Evolutionary conservation across 1,140 invertebrate genomes (phyloP).

Genomic region (Drosophila orena): DNA sequence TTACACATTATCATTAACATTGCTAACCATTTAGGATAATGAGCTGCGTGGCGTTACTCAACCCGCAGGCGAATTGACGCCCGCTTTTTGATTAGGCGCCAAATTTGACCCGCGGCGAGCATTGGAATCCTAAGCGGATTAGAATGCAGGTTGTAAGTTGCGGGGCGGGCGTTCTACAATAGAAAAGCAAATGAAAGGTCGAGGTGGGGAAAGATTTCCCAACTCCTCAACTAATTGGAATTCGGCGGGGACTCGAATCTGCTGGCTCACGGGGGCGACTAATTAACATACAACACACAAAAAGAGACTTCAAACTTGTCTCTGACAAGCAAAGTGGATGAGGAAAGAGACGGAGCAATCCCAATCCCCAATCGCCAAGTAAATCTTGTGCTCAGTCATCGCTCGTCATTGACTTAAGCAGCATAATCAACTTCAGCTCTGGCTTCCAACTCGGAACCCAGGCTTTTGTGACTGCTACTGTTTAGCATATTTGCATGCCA

Average conservation of each 20-base stretch:
- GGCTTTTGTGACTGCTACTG: constrained; percentile 69
- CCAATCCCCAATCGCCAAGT: constrained; percentile 4
- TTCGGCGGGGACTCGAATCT: constrained; percentile 32
- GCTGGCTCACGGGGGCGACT: constrained; percentile 59
- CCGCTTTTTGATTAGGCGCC: constrained; percentile 52
- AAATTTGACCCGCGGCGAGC: constrained; percentile 45
- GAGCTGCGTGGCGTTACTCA: constrained; percentile 23
- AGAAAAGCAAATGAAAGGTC: neutral
- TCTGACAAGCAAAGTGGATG: constrained; percentile 59
- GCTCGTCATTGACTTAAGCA: constrained; percentile 78
- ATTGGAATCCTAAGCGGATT: constrained; percentile 62
- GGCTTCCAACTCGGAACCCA: constrained; percentile 12
- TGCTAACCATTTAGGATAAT: constrained; percentile 52
- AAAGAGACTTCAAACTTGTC: constrained; percentile 75
- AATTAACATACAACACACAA: constrained; percentile 78
- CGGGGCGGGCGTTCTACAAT: neutral
- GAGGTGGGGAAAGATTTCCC: constrained; percentile 7
- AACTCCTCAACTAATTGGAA: constrained; percentile 60
- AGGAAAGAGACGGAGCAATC: constrained; percentile 35
- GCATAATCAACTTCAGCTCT: constrained; percentile 77
- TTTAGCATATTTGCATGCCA: constrained; percentile 84
- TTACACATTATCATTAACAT: constrained; percentile 33
- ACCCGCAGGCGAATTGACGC: constrained; percentile 60
- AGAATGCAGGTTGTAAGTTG: constrained; percentile 29
- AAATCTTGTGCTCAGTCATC: constrained; percentile 78